Percentiles rank a stretch among this genome's conserved stretches.
Conservation (phyloP, 2,113 vertebrate genomes). For the Eudyptes chrysolophus region DNA sequence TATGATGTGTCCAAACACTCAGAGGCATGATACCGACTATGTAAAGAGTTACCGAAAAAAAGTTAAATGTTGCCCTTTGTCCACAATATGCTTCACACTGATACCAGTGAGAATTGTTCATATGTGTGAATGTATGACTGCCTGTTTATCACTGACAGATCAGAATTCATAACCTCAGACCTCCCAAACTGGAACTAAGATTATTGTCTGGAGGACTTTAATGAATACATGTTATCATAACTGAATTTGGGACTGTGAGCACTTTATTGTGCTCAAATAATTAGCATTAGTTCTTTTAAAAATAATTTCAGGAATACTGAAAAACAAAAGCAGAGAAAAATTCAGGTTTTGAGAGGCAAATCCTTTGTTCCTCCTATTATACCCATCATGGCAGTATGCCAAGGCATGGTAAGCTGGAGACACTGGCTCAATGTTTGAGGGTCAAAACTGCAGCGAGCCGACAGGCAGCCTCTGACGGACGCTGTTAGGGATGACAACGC, state of each 20-base stretch:
- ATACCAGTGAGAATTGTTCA: not conserved
- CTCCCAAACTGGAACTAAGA: not conserved
- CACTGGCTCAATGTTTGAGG: not conserved
- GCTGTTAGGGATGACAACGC: not conserved
- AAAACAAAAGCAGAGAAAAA: not conserved
- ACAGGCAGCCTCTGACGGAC: not conserved
- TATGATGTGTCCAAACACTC: not conserved
- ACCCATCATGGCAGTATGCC: rapidly evolving
- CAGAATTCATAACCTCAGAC: not conserved
- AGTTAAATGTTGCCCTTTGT: not conserved
- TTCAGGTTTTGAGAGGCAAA: not conserved
- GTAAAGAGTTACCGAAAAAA: not conserved
- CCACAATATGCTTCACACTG: not conserved
- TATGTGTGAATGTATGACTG: not conserved
- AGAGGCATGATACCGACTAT: not conserved
- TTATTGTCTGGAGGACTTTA: not conserved
- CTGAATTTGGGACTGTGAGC: not conserved
- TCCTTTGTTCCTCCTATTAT: not conserved
- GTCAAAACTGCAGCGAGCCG: not conserved
- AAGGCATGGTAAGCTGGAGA: not conserved
- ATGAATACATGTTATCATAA: not conserved
- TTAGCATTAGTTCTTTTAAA: not conserved
- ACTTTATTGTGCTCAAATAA: not conserved
- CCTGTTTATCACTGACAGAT: not conserved
- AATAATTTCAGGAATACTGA: not conserved